phyloP scores from a whole-genome alignment of 2,113 vertebrate species.

The Engraulis encrasicolus region DNA sequence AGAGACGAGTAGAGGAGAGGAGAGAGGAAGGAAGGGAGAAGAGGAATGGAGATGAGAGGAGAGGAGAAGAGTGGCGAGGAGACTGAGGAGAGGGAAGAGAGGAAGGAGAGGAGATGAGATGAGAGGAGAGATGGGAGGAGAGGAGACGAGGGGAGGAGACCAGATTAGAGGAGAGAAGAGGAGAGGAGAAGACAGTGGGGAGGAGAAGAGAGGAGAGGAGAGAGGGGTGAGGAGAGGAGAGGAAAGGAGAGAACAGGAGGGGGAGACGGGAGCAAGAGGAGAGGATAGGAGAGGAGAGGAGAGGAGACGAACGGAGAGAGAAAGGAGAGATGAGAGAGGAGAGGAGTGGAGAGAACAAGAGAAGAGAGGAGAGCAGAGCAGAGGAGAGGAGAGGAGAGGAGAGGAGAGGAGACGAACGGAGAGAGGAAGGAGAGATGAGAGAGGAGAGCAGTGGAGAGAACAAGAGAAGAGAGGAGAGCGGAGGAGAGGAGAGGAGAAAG shows the following conservation, averaged over 20 bases:
- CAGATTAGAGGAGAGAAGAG: no score
- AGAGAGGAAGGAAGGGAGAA: not conserved
- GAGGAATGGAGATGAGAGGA: not conserved
- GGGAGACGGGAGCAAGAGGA: not conserved
- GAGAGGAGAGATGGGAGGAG: slow-evolving; percentile 42
- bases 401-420: not conserved
- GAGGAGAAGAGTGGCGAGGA: not conserved
- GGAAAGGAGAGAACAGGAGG: not conserved
- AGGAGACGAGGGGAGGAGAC: not conserved
- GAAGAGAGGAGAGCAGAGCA: not conserved
- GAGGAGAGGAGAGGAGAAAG: not conserved
- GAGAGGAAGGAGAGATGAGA: not conserved
- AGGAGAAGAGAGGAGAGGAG: not conserved
- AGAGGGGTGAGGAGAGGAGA: not conserved
- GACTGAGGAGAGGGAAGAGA: not conserved
- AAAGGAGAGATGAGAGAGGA: not conserved
- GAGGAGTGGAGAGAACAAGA: not conserved
- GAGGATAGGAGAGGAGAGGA: not conserved
- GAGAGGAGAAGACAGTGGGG: not conserved
- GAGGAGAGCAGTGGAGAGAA: not conserved
- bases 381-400: not conserved
- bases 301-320: not conserved
- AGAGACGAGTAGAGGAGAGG: not conserved
- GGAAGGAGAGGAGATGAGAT: not conserved
- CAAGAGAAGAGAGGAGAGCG: not conserved